A percentile compares a stretch with the other conserved stretches of the same genome.
phyloP scores from a whole-genome alignment of 2,113 vertebrate genomes.

The Gopherus flavomarginatus region DNA sequence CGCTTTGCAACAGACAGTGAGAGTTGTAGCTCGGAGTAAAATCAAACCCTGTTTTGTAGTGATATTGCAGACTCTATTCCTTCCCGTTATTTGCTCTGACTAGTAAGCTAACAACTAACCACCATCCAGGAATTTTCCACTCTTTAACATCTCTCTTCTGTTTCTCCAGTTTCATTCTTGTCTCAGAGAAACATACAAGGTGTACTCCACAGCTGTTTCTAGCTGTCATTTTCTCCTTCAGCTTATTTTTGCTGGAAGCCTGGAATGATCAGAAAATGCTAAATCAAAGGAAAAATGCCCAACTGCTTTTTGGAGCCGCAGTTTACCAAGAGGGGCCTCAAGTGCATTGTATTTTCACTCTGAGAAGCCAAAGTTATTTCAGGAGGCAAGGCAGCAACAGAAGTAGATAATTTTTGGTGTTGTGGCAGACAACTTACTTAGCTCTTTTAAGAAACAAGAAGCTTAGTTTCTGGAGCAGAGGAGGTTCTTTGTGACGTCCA shows the following conservation, averaged over 20 bases:
- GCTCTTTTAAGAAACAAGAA: background rate
- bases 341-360: background rate
- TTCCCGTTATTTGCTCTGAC: background rate
- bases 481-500: background rate
- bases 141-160: background rate
- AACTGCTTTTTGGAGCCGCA: background rate
- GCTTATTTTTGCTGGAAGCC: background rate
- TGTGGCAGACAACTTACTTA: background rate
- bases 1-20: background rate
- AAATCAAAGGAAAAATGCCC: background rate
- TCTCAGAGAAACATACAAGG: background rate
- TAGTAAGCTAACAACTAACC: background rate
- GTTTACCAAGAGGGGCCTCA: background rate
- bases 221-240: background rate
- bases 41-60: background rate
- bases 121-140: background rate
- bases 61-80: background rate
- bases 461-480: background rate
- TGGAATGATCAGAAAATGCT: background rate
- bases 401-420: background rate
- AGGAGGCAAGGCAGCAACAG: background rate
- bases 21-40: background rate
- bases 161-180: background rate
- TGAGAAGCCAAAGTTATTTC: background rate
- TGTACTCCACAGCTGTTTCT: background rate